phyloP scores from a whole-genome alignment of 1,140 invertebrate genomes.

The Cydia splendana region DNA sequence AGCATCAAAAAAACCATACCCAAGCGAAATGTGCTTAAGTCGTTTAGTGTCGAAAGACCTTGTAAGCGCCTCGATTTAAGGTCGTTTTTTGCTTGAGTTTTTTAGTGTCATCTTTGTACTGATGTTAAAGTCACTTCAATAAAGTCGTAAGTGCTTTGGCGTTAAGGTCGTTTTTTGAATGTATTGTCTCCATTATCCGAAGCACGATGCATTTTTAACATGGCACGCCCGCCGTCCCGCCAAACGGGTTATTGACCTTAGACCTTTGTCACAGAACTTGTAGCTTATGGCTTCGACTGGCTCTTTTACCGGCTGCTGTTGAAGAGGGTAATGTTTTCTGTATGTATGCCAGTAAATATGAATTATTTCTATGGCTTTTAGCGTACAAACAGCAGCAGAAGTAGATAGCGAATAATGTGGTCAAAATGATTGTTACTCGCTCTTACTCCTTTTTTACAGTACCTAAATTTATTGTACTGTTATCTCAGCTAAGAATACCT shows the following conservation, averaged over 20 bases:
- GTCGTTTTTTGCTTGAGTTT: not conserved
- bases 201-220: slow-evolving; percentile 59
- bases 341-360: not conserved
- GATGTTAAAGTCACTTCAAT: not conserved
- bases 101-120: not conserved
- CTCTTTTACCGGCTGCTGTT: slow-evolving; percentile 40
- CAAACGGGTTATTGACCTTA: slow-evolving; percentile 65
- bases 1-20: not conserved
- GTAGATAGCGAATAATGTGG: too few relatives aligned
- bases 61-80: not conserved
- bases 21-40: not conserved
- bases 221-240: slow-evolving; percentile 66
- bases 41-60: not conserved
- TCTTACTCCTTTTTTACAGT: too few relatives aligned
- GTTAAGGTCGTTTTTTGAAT: not conserved
- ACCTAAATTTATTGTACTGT: too few relatives aligned
- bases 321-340: not conserved
- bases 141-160: not conserved
- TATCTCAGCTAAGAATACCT: too few relatives aligned
- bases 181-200: slow-evolving; percentile 1
- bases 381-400: too few relatives aligned
- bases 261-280: slow-evolving; percentile 74
- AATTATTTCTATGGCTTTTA: too few relatives aligned
- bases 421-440: too few relatives aligned
- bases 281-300: slow-evolving; percentile 47